Evolutionary conservation across 2,888 invertebrate species (phyloP).

Genomic region (Lasius platythorax): DNA sequence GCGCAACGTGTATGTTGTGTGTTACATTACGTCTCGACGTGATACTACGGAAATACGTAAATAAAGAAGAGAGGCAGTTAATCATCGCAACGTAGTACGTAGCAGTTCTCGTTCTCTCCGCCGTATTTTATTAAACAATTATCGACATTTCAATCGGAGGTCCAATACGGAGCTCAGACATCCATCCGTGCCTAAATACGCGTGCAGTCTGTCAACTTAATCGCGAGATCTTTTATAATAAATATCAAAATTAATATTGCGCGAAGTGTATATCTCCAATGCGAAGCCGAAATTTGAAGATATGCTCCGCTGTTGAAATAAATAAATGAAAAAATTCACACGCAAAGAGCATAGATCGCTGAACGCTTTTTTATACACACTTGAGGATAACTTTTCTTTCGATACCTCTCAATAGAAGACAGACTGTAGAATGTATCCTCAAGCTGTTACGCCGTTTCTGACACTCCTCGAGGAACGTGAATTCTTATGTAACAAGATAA

Average conservation of each 20-base stretch:
- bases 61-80: slow-evolving; percentile 51
- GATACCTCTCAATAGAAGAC: not conserved
- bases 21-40: slow-evolving; percentile 48
- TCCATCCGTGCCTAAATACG: not conserved
- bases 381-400: not conserved
- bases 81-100: slow-evolving; percentile 39
- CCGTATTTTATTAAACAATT: slow-evolving; percentile 9
- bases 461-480: not conserved
- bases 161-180: not conserved
- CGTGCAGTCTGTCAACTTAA: slow-evolving; percentile 5
- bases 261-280: slow-evolving; percentile 12
- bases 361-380: slow-evolving; percentile 10
- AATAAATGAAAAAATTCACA: slow-evolving; percentile 21
- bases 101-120: slow-evolving; percentile 22
- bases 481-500: not conserved
- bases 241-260: slow-evolving; percentile 27
- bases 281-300: slow-evolving; percentile 34
- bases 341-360: not conserved
- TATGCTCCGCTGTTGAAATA: slow-evolving; percentile 26
- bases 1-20: slow-evolving; percentile 9
- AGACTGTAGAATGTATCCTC: slow-evolving; percentile 19
- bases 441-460: slow-evolving; percentile 19
- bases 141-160: not conserved
- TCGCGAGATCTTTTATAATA: slow-evolving; percentile 20
- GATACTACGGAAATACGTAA: slow-evolving; percentile 49